Base-by-base conservation (phyloP, 1,140 invertebrate species). In the Drosophila nikananu region DNA sequence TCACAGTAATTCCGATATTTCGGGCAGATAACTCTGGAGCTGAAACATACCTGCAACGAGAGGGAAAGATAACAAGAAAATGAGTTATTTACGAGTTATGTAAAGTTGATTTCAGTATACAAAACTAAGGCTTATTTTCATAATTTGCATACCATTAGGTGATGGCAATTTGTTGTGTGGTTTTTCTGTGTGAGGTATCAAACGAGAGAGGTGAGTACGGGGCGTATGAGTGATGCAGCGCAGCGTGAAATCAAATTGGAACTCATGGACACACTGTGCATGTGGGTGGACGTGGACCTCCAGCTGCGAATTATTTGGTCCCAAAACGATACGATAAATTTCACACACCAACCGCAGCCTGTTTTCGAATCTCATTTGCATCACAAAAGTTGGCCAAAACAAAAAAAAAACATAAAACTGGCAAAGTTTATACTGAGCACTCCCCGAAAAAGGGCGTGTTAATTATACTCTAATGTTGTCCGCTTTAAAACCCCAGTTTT, bases 381-480 rank as follows among this genome's bases (percentile, higher is more conserved):
- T 89, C 70, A 90, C 84, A 90, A 89, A 71, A 89, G 86, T 84
- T 90, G 78, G 86, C 86, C 84, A 89, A 90, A 89, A 32, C 7
- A 32, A 32, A 35, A 87, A 63, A 46, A 21, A 12, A 1, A 30
- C 1, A 27, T 7, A 13, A 13, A 7, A 12, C 7, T 6, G 15
- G 61, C 30, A 52, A 23, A 44, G 27, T 44, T 12, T 30, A 54
- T 12, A 3, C 12, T 25, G 32, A 30, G 17, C 57, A 52, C 62
- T 48, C 60, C 52, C 49, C 66, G 49, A 59, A 77, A 77, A 80
- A 81, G 84, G 84, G 84, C 86, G 84, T 89, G 84, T 89, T 89
- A 89, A 89, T 89, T 90, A 89, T 90, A 78, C 68, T 79, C 84
- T 90, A 89, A 89, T 90, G 84, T 84, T 84, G 84, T 73, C 60